phyloP scores from a whole-genome alignment of 2,888 invertebrate genomes.

The Drosophila borealis region DNA sequence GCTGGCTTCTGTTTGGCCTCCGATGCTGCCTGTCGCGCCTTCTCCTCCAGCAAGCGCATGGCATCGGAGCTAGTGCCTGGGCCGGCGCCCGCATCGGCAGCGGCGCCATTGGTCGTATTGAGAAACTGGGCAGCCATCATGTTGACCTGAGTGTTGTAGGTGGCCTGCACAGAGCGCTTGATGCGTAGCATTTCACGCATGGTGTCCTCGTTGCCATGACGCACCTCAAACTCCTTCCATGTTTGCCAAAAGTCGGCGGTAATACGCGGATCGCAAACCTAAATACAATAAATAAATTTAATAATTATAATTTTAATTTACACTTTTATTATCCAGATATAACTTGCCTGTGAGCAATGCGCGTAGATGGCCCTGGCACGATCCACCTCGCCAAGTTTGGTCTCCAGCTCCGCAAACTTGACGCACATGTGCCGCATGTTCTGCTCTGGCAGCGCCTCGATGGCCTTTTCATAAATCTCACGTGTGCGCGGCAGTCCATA shows the following conservation, averaged over 20 bases:
- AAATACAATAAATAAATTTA: too few species aligned
- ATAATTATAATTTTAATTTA: background rate
- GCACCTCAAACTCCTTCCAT: conserved; percentile 99
- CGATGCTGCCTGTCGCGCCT: conserved; percentile 87
- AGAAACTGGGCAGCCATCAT: conserved; percentile 99
- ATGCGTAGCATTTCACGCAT: conserved; percentile 99
- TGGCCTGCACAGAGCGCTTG: conserved; percentile 98
- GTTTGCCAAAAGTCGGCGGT: conserved; percentile 98
- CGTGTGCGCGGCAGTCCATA: conserved; percentile 98
- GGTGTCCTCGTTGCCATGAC: conserved; percentile 99
- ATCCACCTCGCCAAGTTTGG: conserved; percentile 98
- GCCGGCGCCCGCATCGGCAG: conserved; percentile 90
- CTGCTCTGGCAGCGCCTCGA: conserved; percentile 95
- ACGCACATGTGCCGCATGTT: conserved; percentile 98
- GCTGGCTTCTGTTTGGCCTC: conserved; percentile 70
- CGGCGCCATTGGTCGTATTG: conserved; percentile 88
- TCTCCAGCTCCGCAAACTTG: conserved; percentile 98
- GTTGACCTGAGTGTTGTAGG: conserved; percentile 99
- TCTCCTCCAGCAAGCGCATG: conserved; percentile 95
- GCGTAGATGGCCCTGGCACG: conserved; percentile 98
- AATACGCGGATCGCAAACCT: conserved; percentile 96
- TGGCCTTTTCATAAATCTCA: conserved; percentile 99
- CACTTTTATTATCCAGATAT: accelerated
- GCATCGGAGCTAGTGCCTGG: conserved; percentile 89
- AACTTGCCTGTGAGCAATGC: conserved; percentile 96